A percentile compares a stretch with the other conserved stretches of the same genome.
These are phyloP conservation scores for Euplagia quadripunctaria DNA, from an alignment of 2,888 invertebrate species.

Conservation along the genomic window DNA sequence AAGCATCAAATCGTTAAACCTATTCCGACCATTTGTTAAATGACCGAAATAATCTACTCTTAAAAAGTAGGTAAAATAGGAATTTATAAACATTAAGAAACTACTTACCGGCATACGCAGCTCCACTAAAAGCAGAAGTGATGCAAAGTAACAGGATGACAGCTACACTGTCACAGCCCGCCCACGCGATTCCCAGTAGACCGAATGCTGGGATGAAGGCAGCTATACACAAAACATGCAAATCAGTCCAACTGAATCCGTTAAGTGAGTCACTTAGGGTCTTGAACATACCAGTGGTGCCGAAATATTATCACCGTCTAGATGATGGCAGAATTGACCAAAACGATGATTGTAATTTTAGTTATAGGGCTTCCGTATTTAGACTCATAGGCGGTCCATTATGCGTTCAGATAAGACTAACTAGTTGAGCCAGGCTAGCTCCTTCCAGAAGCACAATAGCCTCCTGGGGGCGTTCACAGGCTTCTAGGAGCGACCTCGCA, in stretches of 20 bases:
- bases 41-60: neutral
- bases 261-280: neutral
- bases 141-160: slow-evolving; percentile 91
- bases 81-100: neutral
- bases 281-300: too few relatives aligned
- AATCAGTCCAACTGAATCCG: neutral
- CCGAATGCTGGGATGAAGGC: slow-evolving; percentile 92
- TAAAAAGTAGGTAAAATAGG: neutral
- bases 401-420: too few relatives aligned
- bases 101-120: slow-evolving; percentile 89
- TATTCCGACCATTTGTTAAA: neutral
- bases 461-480: too few relatives aligned
- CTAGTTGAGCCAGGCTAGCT: too few relatives aligned
- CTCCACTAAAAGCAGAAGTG: slow-evolving; percentile 92
- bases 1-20: too few relatives aligned
- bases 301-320: neutral
- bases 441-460: too few relatives aligned
- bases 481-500: too few relatives aligned
- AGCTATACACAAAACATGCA: slow-evolving; percentile 70
- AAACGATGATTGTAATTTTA: neutral
- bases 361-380: too few relatives aligned
- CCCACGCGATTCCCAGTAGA: slow-evolving; percentile 92
- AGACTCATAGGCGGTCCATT: too few relatives aligned
- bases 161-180: slow-evolving; percentile 91
- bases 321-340: neutral